Evolutionary conservation across 1,140 invertebrate species (phyloP).

Genomic region (Potamilus streckersoni): DNA sequence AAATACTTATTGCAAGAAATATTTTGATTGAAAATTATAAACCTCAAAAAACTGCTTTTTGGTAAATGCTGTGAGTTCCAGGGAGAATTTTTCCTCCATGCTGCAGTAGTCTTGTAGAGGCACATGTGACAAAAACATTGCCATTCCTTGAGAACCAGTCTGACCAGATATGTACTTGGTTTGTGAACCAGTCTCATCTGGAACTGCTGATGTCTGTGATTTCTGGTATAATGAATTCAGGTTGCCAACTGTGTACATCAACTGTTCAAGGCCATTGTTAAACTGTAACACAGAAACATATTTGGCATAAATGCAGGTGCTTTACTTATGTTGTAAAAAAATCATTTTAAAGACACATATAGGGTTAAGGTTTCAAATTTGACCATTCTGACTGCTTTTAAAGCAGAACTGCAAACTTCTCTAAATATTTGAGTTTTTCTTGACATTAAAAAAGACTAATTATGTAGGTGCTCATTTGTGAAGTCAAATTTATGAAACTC

Average conservation of each 20-base stretch:
- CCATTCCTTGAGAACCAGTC: conserved; percentile 8
- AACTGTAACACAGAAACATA: conserved; percentile 35
- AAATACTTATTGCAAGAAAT: neutral
- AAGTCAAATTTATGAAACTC: too few species aligned
- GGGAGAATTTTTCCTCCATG: conserved; percentile 51
- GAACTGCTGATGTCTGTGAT: too few species aligned
- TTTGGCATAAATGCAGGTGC: too few species aligned
- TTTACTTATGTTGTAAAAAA: too few species aligned
- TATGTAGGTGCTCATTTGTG: too few species aligned
- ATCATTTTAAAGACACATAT: too few species aligned
- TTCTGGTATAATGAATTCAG: conserved; percentile 12
- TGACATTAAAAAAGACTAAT: too few species aligned
- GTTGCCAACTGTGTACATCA: conserved; percentile 38
- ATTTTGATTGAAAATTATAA: neutral
- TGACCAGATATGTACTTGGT: neutral
- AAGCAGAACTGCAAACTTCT: too few species aligned
- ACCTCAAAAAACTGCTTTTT: conserved; percentile 65
- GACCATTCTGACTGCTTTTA: too few species aligned
- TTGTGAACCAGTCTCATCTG: too few species aligned
- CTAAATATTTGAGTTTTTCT: too few species aligned
- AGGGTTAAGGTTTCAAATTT: too few species aligned
- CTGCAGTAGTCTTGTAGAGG: conserved; percentile 43
- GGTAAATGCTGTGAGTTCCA: conserved; percentile 52
- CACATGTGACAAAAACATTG: conserved; percentile 53
- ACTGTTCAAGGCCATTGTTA: conserved; percentile 45